These are phyloP conservation scores for Gopherus flavomarginatus DNA, from an alignment of 2,113 vertebrate genomes.

Conservation along the genomic window DNA sequence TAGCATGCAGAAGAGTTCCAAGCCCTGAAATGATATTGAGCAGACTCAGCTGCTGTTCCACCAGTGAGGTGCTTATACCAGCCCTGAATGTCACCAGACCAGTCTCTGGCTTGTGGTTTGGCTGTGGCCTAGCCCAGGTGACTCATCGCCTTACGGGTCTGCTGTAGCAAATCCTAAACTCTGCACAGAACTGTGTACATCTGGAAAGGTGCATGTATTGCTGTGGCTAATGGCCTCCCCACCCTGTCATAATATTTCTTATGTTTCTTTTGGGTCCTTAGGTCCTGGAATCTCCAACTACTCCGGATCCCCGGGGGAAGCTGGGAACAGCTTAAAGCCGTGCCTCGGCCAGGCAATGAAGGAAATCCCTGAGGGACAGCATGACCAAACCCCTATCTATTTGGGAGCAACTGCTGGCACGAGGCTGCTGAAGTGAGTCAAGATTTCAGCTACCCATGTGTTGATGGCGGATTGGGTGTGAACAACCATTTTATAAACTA, in stretches of 20 bases:
- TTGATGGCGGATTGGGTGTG: no score
- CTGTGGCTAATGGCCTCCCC: neutral
- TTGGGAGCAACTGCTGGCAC: constrained; percentile 83
- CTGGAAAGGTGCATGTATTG: neutral
- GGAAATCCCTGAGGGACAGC: constrained; percentile 63
- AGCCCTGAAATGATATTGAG: neutral
- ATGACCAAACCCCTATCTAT: constrained; percentile 69
- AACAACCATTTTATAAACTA: neutral
- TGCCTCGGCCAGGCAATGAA: constrained; percentile 72
- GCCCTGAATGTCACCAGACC: neutral
- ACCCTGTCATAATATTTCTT: neutral
- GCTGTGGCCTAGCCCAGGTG: neutral
- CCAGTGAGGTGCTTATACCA: neutral
- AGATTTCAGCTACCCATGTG: neutral
- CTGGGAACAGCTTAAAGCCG: constrained; percentile 71
- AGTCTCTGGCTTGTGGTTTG: neutral
- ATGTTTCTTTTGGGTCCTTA: neutral
- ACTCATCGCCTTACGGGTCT: neutral
- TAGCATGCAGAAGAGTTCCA: neutral
- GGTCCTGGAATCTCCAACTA: constrained; percentile 83
- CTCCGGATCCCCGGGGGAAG: constrained; percentile 50
- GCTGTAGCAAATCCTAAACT: neutral
- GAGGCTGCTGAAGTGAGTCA: constrained; percentile 78
- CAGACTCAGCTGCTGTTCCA: neutral
- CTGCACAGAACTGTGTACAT: neutral